Evolutionary conservation across 1,140 invertebrate species (phyloP), one percentile per base, ranked within the genome.

Genomic region (Drosophila insularis): DNA sequence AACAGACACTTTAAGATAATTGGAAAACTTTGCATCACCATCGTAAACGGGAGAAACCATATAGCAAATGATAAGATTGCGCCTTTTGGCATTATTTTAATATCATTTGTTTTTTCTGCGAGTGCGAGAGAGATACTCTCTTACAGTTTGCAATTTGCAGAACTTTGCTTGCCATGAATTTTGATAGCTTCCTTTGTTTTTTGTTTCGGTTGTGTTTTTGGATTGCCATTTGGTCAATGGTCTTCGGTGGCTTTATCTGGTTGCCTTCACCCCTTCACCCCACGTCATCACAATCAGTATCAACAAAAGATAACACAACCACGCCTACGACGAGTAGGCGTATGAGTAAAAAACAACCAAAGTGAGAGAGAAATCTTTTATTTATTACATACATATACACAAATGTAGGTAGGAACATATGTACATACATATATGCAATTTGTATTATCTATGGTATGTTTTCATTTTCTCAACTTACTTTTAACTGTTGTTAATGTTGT

Each of bases 31-130:
- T n/a, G n/a, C n/a, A n/a, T n/a, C n/a, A n/a, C n/a, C n/a, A n/a
- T n/a, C 80, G 80, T 84, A 80, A n/a, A n/a, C 53, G 59, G 63
- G 35, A 27, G 2, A 21, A 2, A 13, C 21, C 62, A 74, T 77
- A 80, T 81, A 85, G 81, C 77, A 84, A 84, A 77, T 76, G 81
- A 68, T 85, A 72, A 72, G 72, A 80, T 72, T 84, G 80, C 65
- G 62, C 71, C 68, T 65, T 65, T 71, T 78, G 64, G 40, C 73
- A 72, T 63, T 68, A 63, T 63, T 50, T 66, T 73, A 70, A 63
- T 56, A 21, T 50, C 35, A 14, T 72, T 43, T 63, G 35, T 4
- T 72, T 19, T 39, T 46, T 37, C 10, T 50, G 35, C 0, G 11
- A 13, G 35, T 3, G 35, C 10, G 35, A 37, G 11, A 37, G 35